Percentiles rank a stretch among this genome's conserved stretches.
Conservation (phyloP, 2,113 vertebrate genomes). For the Chaetura pelagica region DNA sequence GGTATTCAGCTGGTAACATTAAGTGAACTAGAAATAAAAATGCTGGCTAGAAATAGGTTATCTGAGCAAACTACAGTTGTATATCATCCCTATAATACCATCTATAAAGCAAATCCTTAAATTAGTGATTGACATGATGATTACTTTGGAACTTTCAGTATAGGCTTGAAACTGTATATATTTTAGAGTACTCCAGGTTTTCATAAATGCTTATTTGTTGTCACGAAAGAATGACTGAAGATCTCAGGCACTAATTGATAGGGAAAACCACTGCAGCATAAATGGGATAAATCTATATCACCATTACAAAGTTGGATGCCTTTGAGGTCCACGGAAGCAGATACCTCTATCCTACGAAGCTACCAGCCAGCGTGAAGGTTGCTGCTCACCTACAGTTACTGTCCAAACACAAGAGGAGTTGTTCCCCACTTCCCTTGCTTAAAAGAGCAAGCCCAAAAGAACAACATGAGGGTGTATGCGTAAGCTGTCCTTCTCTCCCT, state of each 20-base stretch:
- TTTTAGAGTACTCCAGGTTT: conserved; percentile 24
- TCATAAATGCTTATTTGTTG: conserved; percentile 18
- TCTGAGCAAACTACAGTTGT: not conserved
- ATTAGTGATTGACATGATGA: conserved; percentile 36
- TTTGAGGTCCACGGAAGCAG: not conserved
- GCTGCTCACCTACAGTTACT: not conserved
- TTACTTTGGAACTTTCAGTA: conserved; percentile 16
- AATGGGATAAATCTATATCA: not conserved
- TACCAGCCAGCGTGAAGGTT: not conserved
- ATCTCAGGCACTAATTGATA: not conserved
- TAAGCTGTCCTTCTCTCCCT: not conserved
- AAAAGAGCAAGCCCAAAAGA: not conserved
- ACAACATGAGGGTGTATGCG: not conserved
- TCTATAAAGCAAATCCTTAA: conserved; percentile 55
- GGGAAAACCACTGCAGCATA: not conserved
- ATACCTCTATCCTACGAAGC: not conserved
- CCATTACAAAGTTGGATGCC: not conserved
- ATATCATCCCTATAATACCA: conserved; percentile 21
- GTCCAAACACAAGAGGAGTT: not conserved
- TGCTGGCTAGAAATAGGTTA: conserved; percentile 49
- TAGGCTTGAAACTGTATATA: not conserved
- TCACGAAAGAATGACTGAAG: not conserved
- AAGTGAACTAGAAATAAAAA: not conserved
- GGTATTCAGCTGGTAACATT: not conserved
- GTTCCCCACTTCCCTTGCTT: not conserved